phyloP scores from a whole-genome alignment of 2,797 vertebrate genomes.

The Phalloptychus januarius region DNA sequence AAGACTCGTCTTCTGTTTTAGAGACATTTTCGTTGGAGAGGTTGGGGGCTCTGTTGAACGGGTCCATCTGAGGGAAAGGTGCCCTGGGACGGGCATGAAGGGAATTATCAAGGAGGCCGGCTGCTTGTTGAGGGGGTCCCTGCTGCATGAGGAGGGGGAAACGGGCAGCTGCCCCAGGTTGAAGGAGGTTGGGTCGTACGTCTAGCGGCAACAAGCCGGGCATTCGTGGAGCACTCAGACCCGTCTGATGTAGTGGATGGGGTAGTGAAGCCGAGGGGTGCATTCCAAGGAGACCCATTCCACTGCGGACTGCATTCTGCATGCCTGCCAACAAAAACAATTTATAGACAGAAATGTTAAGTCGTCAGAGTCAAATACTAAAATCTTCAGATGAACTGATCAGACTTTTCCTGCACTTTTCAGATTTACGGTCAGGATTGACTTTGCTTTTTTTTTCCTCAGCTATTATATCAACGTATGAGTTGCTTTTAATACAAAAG shows the following conservation, averaged over 20 bases:
- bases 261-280: constrained; percentile 86
- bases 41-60: constrained; percentile 86
- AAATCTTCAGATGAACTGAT: background rate
- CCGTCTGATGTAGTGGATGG: constrained; percentile 87
- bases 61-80: constrained; percentile 91
- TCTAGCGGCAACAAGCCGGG: constrained; percentile 91
- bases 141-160: constrained; percentile 92
- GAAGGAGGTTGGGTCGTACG: constrained; percentile 89
- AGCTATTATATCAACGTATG: background rate
- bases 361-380: constrained; percentile 1
- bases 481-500: background rate
- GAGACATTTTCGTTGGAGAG: constrained; percentile 81
- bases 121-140: constrained; percentile 83
- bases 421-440: background rate
- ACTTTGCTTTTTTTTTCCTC: background rate
- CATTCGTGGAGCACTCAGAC: constrained; percentile 87
- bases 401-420: background rate
- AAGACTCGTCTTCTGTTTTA: constrained; percentile 86
- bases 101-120: constrained; percentile 83
- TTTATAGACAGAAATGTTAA: constrained; percentile 12
- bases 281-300: constrained; percentile 87
- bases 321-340: constrained; percentile 72
- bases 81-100: constrained; percentile 86
- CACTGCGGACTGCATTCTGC: constrained; percentile 85
- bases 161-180: constrained; percentile 72